Base-by-base conservation (phyloP, 2,888 invertebrate species). In the Rhodophaea formosa region DNA sequence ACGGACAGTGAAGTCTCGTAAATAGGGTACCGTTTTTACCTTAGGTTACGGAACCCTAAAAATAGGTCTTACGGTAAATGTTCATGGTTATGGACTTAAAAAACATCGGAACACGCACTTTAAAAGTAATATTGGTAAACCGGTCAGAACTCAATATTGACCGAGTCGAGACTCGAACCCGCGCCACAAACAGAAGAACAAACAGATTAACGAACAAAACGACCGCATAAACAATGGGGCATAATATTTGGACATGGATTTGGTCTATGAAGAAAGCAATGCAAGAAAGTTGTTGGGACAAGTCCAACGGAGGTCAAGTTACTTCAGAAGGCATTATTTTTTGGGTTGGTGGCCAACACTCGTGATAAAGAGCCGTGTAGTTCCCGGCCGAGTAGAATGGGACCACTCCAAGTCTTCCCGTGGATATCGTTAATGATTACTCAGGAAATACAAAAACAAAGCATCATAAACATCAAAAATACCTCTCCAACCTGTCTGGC, bases 161-260 rank as follows among this genome's bases (percentile, higher is more conserved):
- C 83, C 63, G 68, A 74, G 71, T 53, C 75, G 75, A 69, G 78
- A 75, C 72, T 78, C 74, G 73, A 82, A 78, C 79, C 69, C 66
- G 76, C 74, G 77, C 76, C 71, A 75, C 80, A 82, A 82, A 83
- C 80, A 81, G 66, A 60, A 64, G 62, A 67, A 73, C 82, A 85
- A 86, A 86, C 86, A 87, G 84, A 86, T 87, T 86, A 86, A 80
- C 79, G 70, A 64, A 70, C 69, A 62, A 54, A 61, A 53, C 60
- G 60, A 61, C 65, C 66, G 63, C 60, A 59, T 63, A 62, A 63
- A 71, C 68, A 69, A 60, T 67, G 65, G 59, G 61, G 59, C 59
- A 70, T 61, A 66, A 64, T 63, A 68, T 68, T 63, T 47, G 39
- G 32, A 39, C 39, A 39, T 39, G 12, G 39, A 39, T 39, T 39